These are phyloP conservation scores for Hafferia zeledoni DNA, from an alignment of 2,797 vertebrate species.

Conservation along the genomic window DNA sequence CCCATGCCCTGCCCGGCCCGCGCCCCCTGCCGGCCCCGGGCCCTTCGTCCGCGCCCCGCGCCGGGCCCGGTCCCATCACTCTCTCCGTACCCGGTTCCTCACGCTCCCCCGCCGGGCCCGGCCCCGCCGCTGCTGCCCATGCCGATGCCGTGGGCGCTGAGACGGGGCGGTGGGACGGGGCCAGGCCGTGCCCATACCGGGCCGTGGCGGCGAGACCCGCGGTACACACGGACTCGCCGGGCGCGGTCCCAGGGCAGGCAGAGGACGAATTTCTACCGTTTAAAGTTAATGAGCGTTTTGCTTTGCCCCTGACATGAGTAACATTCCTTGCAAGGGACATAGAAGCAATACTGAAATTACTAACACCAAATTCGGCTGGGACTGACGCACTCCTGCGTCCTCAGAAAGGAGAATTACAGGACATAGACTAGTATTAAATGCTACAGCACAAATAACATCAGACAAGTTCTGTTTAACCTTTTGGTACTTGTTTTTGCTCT, in stretches of 20 bases:
- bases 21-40: background rate
- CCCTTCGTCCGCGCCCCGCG: too few relatives aligned
- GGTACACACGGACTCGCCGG: background rate
- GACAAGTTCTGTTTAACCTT: background rate
- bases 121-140: background rate
- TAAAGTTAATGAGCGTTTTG: background rate
- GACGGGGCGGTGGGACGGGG: too few relatives aligned
- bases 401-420: rapidly evolving
- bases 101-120: background rate
- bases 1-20: background rate
- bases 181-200: rapidly evolving
- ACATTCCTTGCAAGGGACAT: background rate
- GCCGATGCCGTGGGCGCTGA: too few relatives aligned
- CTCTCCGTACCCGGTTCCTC: too few relatives aligned
- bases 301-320: background rate
- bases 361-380: background rate
- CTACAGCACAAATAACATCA: background rate
- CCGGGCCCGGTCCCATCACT: too few relatives aligned
- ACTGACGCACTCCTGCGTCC: rapidly evolving
- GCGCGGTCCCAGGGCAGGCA: rapidly evolving
- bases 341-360: background rate
- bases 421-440: background rate
- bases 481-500: background rate
- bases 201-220: background rate
- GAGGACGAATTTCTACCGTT: background rate